phyloP scores from a whole-genome alignment of 2,888 invertebrate genomes.

The Abscondita cerata region DNA sequence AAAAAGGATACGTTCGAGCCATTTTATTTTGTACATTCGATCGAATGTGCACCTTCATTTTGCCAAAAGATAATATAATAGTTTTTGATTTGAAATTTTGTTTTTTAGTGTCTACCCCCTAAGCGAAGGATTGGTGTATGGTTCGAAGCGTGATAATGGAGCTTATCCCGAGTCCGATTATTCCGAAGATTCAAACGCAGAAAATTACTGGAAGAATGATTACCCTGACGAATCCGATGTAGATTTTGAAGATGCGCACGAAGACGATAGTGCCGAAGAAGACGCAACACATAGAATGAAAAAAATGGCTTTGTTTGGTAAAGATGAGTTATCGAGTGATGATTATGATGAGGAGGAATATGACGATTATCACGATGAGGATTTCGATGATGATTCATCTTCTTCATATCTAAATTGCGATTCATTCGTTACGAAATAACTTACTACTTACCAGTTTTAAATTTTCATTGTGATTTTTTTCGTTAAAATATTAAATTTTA shows the following conservation, averaged over 20 bases:
- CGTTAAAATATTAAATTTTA: too few species aligned
- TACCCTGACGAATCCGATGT: slow-evolving; percentile 70
- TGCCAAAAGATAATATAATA: not conserved
- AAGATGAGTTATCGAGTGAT: slow-evolving; percentile 55
- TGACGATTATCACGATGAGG: slow-evolving; percentile 49
- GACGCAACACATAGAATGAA: slow-evolving; percentile 69
- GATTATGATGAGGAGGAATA: slow-evolving; percentile 54
- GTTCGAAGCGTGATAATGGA: slow-evolving; percentile 48
- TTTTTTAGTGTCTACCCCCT: slow-evolving; percentile 56
- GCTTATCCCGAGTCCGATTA: slow-evolving; percentile 60
- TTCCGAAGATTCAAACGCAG: slow-evolving; percentile 78
- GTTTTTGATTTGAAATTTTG: not conserved
- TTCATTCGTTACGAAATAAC: too few species aligned
- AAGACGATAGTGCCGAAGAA: slow-evolving; percentile 66
- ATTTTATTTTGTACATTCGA: too few species aligned
- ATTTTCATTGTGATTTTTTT: too few species aligned
- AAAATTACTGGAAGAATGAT: slow-evolving; percentile 78
- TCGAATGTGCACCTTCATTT: too few species aligned
- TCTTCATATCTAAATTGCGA: too few species aligned
- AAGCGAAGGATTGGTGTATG: slow-evolving; percentile 57
- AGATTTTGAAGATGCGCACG: slow-evolving; percentile 66
- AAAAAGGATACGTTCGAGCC: too few species aligned
- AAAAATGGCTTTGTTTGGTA: slow-evolving; percentile 44
- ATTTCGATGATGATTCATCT: too few species aligned
- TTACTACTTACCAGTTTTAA: too few species aligned